Base-by-base conservation (phyloP, 2,888 invertebrate genomes). In the Epinotia brunnichana region DNA sequence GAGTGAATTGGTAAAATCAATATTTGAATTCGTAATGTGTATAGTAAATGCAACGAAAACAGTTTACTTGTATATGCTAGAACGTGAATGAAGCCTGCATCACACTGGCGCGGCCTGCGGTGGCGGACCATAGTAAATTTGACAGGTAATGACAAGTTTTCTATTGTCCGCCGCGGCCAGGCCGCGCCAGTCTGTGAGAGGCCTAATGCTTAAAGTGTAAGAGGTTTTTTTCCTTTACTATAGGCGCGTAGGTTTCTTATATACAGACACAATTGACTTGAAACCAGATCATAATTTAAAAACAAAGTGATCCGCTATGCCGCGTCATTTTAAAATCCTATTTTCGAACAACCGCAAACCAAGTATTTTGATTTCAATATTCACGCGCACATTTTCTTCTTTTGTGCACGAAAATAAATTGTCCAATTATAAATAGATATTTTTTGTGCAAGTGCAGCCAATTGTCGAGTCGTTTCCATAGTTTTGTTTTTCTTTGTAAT, bases 401-500 rank as follows among this genome's bases (percentile, higher is more conserved):
- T 51, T 56, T 70, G 62, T 70, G 56, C 19, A 19, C 63, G n/a
- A 57, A 57, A 70, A 63, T 63, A 41, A 39, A 21, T 57, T 21
- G 57, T 57, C 48, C 21, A 70, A 63, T 35, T 64, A 57, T 48
- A 70, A 57, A 70, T 62, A 70, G 48, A n/a, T n/a, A 11, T 29
- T 11, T 64, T 51, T 21, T 44, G 11, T 35, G 35, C 41, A 57
- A 57, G n/a, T 70, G 70, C 63, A 70, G 70, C 70, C 70, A 70
- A 57, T 1, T 21, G 48, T 57, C 70, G 19, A 44, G 57, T 56
- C n/a, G 54, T 29, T 19, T 13, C 5, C 13, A 17, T 64, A 64
- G 19, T 21, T 51, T 11, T 62, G 48, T 62, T 62, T 62, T 21
- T 17, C 35, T 39, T 57, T 21, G 5, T 11, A 39, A 41, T 19